phyloP scores from a whole-genome alignment of 2,888 invertebrate genomes.

The Pegoplata infirma region DNA sequence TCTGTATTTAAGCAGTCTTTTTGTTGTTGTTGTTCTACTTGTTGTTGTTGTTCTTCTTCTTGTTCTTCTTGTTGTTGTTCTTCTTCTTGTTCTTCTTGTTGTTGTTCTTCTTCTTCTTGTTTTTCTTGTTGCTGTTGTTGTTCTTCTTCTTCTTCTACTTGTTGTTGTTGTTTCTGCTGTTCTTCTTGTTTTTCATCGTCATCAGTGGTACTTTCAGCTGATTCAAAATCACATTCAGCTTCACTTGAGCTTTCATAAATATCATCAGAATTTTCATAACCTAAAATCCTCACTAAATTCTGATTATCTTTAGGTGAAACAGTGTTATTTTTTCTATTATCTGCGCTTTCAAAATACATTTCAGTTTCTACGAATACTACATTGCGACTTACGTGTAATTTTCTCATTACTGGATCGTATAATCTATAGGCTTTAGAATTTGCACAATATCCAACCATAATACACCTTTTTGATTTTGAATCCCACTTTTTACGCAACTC shows the following conservation, averaged over 20 bases:
- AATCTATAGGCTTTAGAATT: constrained; percentile 25
- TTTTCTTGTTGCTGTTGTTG: not conserved
- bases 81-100: not conserved
- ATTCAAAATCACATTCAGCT: not conserved
- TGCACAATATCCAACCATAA: constrained; percentile 6
- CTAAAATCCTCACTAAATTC: not conserved
- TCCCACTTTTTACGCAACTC: not conserved
- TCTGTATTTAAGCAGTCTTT: no score
- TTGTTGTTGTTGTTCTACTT: no score
- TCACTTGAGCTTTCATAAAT: not conserved
- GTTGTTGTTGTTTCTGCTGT: not conserved
- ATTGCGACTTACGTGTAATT: constrained; percentile 33
- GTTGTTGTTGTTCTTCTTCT: no score
- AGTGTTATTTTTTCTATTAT: not conserved
- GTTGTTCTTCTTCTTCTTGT: not conserved
- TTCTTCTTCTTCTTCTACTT: not conserved
- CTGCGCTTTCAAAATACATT: not conserved
- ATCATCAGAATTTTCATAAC: not conserved
- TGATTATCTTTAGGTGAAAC: not conserved
- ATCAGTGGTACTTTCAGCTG: not conserved
- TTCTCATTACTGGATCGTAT: constrained; percentile 19
- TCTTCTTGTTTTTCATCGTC: not conserved
- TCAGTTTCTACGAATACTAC: constrained; percentile 19
- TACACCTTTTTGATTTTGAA: not conserved
- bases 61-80: not conserved